Percentiles rank a stretch among this genome's conserved stretches.
Conservation (phyloP, 2,888 invertebrate species). For the Holacanthella duospinosa region DNA sequence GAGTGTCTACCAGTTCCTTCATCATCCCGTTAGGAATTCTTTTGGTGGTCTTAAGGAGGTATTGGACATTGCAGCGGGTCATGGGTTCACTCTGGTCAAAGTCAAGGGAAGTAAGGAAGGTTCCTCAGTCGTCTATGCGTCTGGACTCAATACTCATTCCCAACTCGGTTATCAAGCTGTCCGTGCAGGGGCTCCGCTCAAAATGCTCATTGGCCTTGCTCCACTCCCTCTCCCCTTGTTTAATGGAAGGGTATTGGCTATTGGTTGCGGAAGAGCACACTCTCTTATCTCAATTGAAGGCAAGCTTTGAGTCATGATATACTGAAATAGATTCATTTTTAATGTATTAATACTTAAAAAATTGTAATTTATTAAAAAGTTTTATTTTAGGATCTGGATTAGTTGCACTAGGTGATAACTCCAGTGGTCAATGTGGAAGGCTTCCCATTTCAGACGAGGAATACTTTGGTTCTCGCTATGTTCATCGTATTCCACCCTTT, state of each 20-base stretch:
- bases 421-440: slow-evolving; percentile 87
- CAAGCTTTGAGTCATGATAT: too few species aligned
- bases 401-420: slow-evolving; percentile 79
- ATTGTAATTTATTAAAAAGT: too few species aligned
- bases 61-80: slow-evolving; percentile 66
- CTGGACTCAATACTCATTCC: slow-evolving; percentile 83
- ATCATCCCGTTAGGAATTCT: slow-evolving; percentile 25
- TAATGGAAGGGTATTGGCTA: slow-evolving; percentile 44
- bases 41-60: slow-evolving; percentile 44
- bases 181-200: slow-evolving; percentile 53
- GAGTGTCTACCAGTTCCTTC: slow-evolving; percentile 8
- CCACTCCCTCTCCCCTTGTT: slow-evolving; percentile 35
- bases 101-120: slow-evolving; percentile 47
- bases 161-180: slow-evolving; percentile 56
- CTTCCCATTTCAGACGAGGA: slow-evolving; percentile 63
- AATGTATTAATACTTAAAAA: too few species aligned
- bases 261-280: slow-evolving; percentile 82
- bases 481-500: slow-evolving; percentile 55
- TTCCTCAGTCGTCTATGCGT: slow-evolving; percentile 61
- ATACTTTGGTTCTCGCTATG: slow-evolving; percentile 55
- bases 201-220: slow-evolving; percentile 55
- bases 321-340: too few species aligned
- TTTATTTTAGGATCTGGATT: too few species aligned
- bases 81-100: slow-evolving; percentile 75
- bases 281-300: slow-evolving; percentile 63